These are phyloP conservation scores for Sebastes diaconus DNA, from an alignment of 2,797 vertebrate genomes.

Conservation along the genomic window DNA sequence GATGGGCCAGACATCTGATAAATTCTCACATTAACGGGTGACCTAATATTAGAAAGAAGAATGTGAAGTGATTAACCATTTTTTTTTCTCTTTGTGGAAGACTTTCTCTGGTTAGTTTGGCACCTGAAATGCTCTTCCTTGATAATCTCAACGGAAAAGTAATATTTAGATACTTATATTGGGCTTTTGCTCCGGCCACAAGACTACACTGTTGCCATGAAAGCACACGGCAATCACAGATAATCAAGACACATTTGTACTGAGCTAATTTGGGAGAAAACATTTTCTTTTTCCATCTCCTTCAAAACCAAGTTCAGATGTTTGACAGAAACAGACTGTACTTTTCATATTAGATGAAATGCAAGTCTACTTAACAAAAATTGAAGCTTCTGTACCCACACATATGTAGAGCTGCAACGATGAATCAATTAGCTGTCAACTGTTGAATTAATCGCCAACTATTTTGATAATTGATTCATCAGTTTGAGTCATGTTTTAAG, in stretches of 20 bases:
- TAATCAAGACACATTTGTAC: neutral
- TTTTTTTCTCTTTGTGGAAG: neutral
- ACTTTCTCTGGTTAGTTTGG: neutral
- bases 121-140: neutral
- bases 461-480: no score
- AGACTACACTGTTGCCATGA: neutral
- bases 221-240: neutral
- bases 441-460: no score
- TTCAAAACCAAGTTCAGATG: neutral
- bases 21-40: conserved; percentile 53
- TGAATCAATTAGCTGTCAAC: no score
- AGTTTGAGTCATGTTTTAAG: no score
- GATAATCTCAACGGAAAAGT: neutral
- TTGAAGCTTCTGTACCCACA: neutral
- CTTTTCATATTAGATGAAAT: neutral
- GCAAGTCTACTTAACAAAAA: neutral
- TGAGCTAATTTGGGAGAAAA: neutral
- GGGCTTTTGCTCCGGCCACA: neutral
- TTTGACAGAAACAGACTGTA: neutral
- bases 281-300: neutral
- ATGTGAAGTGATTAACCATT: neutral
- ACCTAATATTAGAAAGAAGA: conserved; percentile 20
- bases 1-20: conserved; percentile 58
- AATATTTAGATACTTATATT: neutral
- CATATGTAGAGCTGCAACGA: no score